Evolutionary conservation across 2,797 vertebrate genomes (phyloP).

Genomic region (Melanotaenia parkinsoni): DNA sequence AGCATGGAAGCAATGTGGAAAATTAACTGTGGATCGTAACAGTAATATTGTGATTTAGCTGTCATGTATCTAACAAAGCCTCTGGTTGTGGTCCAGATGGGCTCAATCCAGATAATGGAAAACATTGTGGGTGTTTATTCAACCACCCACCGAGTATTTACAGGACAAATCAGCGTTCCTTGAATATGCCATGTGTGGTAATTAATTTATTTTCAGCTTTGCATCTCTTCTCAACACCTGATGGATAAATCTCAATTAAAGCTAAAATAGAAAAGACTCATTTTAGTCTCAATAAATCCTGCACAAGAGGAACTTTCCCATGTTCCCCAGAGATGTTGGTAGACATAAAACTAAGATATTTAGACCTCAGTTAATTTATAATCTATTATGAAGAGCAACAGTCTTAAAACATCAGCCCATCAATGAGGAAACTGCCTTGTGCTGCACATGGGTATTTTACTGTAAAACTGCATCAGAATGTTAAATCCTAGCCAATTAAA

Average conservation of each 20-base stretch:
- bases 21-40: conserved; percentile 63
- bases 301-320: conserved; percentile 10
- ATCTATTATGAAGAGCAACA: background rate
- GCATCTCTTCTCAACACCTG: conserved; percentile 16
- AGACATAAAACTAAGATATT: conserved; percentile 3
- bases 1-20: conserved; percentile 53
- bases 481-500: conserved; percentile 4
- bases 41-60: conserved; percentile 55
- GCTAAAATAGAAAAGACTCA: conserved; percentile 3
- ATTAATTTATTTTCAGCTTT: conserved; percentile 13
- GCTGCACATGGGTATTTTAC: background rate
- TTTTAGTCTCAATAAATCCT: conserved; percentile 12
- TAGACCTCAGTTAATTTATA: background rate
- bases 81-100: conserved; percentile 21
- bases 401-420: background rate
- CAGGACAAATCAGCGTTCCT: background rate
- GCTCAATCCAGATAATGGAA: conserved; percentile 22
- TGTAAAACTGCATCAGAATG: background rate
- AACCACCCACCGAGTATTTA: conserved; percentile 8
- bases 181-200: background rate
- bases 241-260: conserved; percentile 17
- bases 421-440: background rate
- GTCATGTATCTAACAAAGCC: conserved; percentile 12
- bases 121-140: conserved; percentile 31
- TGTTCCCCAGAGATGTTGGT: background rate